Evolutionary conservation across 2,888 invertebrate genomes (phyloP).

Genomic region (Aethes cnicana): DNA sequence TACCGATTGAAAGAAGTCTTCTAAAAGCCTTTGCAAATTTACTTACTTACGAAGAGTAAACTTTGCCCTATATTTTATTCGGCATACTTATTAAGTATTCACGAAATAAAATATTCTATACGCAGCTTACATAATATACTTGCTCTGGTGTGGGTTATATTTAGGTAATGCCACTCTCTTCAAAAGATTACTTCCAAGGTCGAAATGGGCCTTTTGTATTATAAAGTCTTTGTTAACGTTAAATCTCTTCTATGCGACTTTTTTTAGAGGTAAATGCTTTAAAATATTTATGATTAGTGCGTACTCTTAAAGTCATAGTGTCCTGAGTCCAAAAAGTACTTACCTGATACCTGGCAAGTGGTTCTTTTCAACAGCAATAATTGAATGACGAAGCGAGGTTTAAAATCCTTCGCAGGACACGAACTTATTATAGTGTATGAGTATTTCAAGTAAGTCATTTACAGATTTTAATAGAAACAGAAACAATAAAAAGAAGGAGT

Average conservation of each 20-base stretch:
- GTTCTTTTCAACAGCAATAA: no score
- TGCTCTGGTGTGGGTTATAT: conserved; percentile 22
- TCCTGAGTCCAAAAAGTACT: no score
- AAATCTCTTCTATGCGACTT: conserved; percentile 6
- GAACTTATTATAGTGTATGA: no score
- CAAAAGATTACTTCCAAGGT: conserved; percentile 31
- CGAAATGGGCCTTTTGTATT: conserved; percentile 27
- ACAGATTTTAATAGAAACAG: no score
- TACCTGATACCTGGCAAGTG: no score
- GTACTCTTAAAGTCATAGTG: no score
- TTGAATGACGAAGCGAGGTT: no score
- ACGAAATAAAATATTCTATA: conserved; percentile 5
- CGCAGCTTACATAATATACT: conserved; percentile 1
- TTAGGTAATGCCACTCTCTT: conserved; percentile 32
- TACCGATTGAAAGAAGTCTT: background rate
- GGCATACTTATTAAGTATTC: background rate
- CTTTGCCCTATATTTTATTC: conserved; percentile 4
- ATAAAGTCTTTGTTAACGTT: conserved; percentile 13
- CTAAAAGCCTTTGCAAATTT: background rate
- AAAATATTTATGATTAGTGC: conserved; percentile 4
- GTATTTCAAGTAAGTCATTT: no score
- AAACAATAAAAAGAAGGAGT: no score
- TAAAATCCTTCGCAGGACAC: no score
- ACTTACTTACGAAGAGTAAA: background rate
- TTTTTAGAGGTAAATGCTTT: conserved; percentile 11